Conservation (phyloP, 2,797 vertebrate genomes). For the Crenichthys baileyi region DNA sequence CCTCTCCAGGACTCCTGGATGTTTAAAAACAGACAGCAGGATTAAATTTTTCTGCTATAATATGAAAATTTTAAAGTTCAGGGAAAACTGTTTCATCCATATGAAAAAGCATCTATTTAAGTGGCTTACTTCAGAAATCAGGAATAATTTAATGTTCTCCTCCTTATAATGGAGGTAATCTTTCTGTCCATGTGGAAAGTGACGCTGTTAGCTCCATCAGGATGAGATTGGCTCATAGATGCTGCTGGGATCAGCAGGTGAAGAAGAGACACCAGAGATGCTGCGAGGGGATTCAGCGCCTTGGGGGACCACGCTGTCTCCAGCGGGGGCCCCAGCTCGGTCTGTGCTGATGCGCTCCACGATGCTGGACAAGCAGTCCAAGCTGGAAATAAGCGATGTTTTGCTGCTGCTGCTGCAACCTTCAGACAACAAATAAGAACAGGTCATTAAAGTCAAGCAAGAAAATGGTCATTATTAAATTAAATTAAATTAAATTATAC, state of each 20-base stretch:
- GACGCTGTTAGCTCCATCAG: constrained; percentile 6
- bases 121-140: constrained; percentile 3
- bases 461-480: background rate
- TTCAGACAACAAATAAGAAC: constrained; percentile 51
- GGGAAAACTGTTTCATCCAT: background rate
- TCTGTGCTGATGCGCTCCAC: constrained; percentile 93
- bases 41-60: constrained; percentile 6
- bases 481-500: too few relatives aligned
- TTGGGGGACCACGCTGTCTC: constrained; percentile 63
- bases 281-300: constrained; percentile 66
- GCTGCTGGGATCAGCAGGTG: constrained; percentile 55
- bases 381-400: constrained; percentile 85
- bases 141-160: constrained; percentile 24
- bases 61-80: constrained; percentile 5
- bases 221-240: constrained; percentile 87
- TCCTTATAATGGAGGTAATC: constrained; percentile 4
- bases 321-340: constrained; percentile 59
- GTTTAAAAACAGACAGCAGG: background rate
- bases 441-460: background rate
- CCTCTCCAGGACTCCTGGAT: constrained; percentile 7
- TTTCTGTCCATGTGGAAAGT: constrained; percentile 17
- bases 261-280: constrained; percentile 28
- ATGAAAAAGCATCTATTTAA: background rate
- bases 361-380: constrained; percentile 92
- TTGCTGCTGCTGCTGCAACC: constrained; percentile 79